phyloP scores from a whole-genome alignment of 2,888 invertebrate genomes.

The Microctonus brassicae region DNA sequence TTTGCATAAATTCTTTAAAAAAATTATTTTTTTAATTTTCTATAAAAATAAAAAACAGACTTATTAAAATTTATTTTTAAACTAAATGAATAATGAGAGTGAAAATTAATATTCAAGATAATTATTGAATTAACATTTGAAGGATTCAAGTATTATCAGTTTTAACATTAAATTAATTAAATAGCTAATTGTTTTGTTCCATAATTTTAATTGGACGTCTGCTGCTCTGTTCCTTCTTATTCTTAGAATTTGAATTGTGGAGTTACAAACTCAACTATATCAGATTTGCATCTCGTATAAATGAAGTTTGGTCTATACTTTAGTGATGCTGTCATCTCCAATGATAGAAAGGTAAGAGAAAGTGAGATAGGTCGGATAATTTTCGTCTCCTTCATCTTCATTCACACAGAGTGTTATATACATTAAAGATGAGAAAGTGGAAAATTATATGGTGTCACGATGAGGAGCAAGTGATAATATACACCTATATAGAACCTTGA shows the following conservation, averaged over 20 bases:
- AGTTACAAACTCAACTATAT: constrained; percentile 28
- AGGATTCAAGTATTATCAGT: background rate
- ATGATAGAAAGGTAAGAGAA: background rate
- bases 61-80: too few species aligned
- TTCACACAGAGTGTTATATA: background rate
- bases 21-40: background rate
- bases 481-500: background rate
- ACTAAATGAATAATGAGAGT: too few species aligned
- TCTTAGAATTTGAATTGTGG: constrained; percentile 25
- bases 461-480: constrained; percentile 6
- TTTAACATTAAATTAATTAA: background rate
- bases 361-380: background rate
- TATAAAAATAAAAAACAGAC: background rate
- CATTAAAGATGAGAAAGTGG: background rate
- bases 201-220: constrained; percentile 22
- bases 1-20: background rate
- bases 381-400: background rate
- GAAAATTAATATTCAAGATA: background rate
- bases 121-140: background rate
- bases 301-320: constrained; percentile 24
- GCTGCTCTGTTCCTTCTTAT: background rate
- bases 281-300: constrained; percentile 31
- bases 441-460: background rate
- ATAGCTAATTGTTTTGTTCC: constrained; percentile 5
- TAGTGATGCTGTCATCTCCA: constrained; percentile 9